Evolutionary conservation across 2,888 invertebrate species (phyloP).

Genomic region (Watsonalla cultraria): DNA sequence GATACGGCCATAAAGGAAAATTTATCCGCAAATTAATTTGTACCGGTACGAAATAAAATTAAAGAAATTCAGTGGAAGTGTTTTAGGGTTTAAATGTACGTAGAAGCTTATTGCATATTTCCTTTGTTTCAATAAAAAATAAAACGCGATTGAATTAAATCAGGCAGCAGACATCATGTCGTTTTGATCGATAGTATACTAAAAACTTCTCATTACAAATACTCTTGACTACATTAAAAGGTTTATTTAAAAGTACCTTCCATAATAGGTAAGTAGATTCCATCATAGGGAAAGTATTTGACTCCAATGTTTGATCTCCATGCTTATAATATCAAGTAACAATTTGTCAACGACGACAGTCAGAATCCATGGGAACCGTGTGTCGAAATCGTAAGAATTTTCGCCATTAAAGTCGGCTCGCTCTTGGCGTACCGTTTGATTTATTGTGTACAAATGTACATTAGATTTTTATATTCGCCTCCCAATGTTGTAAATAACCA

Average conservation of each 20-base stretch:
- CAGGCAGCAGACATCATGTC: neutral
- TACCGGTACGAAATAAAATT: constrained; percentile 24
- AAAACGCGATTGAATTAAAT: neutral
- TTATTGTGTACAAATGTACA: constrained; percentile 55
- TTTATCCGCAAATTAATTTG: constrained; percentile 78
- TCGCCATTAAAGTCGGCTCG: constrained; percentile 52
- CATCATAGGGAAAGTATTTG: too few species aligned
- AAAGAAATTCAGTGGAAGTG: neutral
- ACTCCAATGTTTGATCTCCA: neutral
- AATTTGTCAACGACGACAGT: constrained; percentile 46
- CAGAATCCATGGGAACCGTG: constrained; percentile 48
- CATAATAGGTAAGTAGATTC: too few species aligned
- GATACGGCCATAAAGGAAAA: constrained; percentile 70
- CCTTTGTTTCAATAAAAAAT: neutral
- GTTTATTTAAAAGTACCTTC: too few species aligned
- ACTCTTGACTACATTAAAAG: too few species aligned
- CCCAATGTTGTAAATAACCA: constrained; percentile 66
- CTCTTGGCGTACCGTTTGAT: constrained; percentile 36
- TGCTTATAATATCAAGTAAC: constrained; percentile 15
- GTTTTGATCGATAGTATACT: too few species aligned
- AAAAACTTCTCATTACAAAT: too few species aligned
- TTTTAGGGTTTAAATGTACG: neutral
- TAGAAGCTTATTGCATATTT: neutral
- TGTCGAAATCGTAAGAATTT: constrained; percentile 58
- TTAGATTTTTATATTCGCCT: constrained; percentile 68